Evolutionary conservation across 2,888 invertebrate species (phyloP), one percentile per base, ranked within the genome.

Genomic region (Gnatocerus cornutus): DNA sequence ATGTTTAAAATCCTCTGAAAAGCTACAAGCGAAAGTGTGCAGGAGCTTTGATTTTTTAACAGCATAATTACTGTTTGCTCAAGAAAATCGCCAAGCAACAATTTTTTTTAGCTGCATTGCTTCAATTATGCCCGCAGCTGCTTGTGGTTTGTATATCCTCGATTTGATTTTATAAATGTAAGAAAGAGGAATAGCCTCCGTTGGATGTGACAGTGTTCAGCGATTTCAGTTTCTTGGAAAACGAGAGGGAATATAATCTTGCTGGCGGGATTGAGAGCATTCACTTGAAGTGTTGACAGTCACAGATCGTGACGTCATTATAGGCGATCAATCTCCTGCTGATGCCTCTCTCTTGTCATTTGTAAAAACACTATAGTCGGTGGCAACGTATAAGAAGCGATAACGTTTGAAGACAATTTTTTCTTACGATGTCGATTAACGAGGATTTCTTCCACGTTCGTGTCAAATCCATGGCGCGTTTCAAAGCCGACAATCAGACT

Each of bases 211-310:
- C 58, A 67, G 59, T 67, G 43, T 65, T 45, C 65, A 37, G 37
- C 52, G 65, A 66, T 62, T 68, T 55, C 53, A 68, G 62, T 55
- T 69, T 69, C 69, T 61, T 66, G 21, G 41, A 58, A 69, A 68
- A 48, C 45, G 45, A 56, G 48, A 55, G 55, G 43, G 70, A 58
- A 63, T 56, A 70, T 56, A 62, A 66, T 70, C 62, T 66, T 66
- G 53, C 48, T 67, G 72, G 68, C 71, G 74, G 74, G 78, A 78
- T 78, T 76, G 76, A 76, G 74, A 76, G 74, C 77, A 75, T 78
- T 78, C 74, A 75, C 74, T 77, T 74, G 72, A 73, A 75, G 77
- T 78, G 79, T 76, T 79, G 79, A 79, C 79, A 79, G 77, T 78
- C 78, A 78, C 77, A 78, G 78, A 79, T 78, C 77, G 78, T 76